phyloP scores from a whole-genome alignment of 2,113 vertebrate genomes.

The Scalopus aquaticus region DNA sequence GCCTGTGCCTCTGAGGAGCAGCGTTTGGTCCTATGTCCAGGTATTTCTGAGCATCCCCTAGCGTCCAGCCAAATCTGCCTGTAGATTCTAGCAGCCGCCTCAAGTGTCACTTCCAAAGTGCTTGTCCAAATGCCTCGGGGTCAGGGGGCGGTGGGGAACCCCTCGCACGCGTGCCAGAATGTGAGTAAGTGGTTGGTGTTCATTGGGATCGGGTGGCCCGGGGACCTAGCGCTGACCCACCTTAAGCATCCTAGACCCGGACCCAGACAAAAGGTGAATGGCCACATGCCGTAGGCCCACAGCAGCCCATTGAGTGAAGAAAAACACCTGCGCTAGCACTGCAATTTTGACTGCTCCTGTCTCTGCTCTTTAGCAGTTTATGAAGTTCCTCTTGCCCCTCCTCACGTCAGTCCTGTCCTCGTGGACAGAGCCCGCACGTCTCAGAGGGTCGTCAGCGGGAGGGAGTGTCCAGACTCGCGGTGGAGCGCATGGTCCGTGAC shows the following conservation, averaged over 20 bases:
- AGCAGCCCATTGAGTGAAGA: accelerated
- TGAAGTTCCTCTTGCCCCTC: not conserved
- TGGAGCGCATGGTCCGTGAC: not conserved
- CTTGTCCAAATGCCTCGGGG: not conserved
- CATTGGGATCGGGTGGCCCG: no score
- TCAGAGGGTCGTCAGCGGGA: not conserved
- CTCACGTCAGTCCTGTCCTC: not conserved
- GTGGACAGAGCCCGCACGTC: no score
- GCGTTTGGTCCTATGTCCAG: not conserved
- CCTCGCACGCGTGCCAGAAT: no score
- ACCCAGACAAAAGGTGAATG: not conserved
- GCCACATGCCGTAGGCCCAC: not conserved
- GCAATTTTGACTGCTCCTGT: not conserved
- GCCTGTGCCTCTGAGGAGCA: not conserved
- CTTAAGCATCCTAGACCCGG: not conserved
- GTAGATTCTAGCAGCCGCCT: not conserved
- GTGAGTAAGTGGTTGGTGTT: no score
- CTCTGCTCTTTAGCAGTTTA: not conserved
- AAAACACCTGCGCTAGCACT: accelerated
- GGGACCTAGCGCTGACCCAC: no score
- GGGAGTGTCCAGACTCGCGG: not conserved
- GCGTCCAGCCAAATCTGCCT: not conserved
- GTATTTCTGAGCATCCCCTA: not conserved
- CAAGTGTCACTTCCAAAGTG: not conserved
- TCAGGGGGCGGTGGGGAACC: not conserved